Base-by-base conservation (phyloP, 2,888 invertebrate genomes). In the Stenotaenia linearis region DNA sequence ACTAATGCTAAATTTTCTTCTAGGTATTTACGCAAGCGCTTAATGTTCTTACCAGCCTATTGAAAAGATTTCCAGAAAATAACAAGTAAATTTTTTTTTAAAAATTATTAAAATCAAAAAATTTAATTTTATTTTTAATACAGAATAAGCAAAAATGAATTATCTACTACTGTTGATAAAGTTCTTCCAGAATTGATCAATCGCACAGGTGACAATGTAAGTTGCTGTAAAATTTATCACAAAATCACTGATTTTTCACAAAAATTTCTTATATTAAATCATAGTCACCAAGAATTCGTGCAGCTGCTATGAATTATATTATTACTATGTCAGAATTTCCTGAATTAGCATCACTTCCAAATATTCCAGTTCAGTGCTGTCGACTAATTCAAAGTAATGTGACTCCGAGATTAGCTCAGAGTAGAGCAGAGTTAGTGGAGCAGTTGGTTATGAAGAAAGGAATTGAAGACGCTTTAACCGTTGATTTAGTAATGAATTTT, bases 391-490 rank as follows among this genome's bases (percentile, higher is more conserved):
- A 92, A 75, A 93, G 93, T 32, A 92, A 93, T 77, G 93, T 94
- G 83, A 94, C 95, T 87, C 95, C 95, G 50, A 90, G 95, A 35
- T 87, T 95, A 81, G 95, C 95, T 0, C 89, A 95, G 79, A 94
- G 94, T 82, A 90, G 94, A 56, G 90, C 95, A 80, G 94, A 95
- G 87, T 94, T 96, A 92, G 90, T 95, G 79, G 95, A 95, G 83
- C 94, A 95, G 84, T 87, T 95, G 12, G 91, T 95, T 77, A 89
- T 94, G 7, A 93, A 90, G 83, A 93, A 95, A 23, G 75, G 75
- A 10, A 75, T 75, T 35, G 15, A 95, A 95, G 84, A 95, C 1
- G 35, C 95, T 0, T 87, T 95, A 81, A 94, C 94, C 1, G 93
- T 80, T 83, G 84, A 80, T 83, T 86, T 82, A 82, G 86, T 82